phyloP scores from a whole-genome alignment of 2,888 invertebrate species.

The Drosophila fulvimacula region DNA sequence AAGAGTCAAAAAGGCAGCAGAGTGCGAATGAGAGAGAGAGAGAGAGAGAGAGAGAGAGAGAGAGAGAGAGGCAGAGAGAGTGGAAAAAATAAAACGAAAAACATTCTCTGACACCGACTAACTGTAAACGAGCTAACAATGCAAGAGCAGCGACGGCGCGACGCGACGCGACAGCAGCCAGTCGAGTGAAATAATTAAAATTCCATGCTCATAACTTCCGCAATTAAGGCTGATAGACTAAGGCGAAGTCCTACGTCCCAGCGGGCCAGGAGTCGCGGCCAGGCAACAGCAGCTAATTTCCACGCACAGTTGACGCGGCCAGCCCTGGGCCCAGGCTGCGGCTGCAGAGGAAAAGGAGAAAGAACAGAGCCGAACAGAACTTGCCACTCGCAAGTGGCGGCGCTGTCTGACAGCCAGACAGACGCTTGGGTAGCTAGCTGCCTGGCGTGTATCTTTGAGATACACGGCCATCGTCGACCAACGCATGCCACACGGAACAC shows the following conservation, averaged over 20 bases:
- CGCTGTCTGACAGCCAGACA: constrained; percentile 40
- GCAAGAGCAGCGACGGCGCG: constrained; percentile 23
- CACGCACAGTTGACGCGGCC: constrained; percentile 77
- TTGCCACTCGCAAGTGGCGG: constrained; percentile 48
- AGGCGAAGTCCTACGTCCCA: constrained; percentile 45
- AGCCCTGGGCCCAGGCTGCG: constrained; percentile 36
- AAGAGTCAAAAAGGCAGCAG: constrained; percentile 32
- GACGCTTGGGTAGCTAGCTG: constrained; percentile 14
- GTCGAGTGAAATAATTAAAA: constrained; percentile 78
- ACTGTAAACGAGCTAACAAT: constrained; percentile 72
- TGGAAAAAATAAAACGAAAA: no score
- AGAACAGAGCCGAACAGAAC: constrained; percentile 28
- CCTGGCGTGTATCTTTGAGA: constrained; percentile 47
- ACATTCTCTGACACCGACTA: constrained; percentile 34
- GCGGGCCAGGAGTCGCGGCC: constrained; percentile 58
- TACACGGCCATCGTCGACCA: constrained; percentile 51
- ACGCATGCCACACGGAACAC: constrained; percentile 75
- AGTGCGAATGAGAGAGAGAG: constrained; percentile 25
- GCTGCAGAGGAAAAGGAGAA: neutral
- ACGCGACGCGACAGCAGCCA: constrained; percentile 33
- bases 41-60: constrained; percentile 10
- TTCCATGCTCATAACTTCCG: constrained; percentile 80
- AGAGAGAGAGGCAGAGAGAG: no score
- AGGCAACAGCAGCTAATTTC: constrained; percentile 76
- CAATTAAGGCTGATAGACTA: constrained; percentile 72